Percentiles rank a stretch among this genome's conserved stretches.
phyloP scores from a whole-genome alignment of 1,140 invertebrate species.

The Helicoverpa zea region DNA sequence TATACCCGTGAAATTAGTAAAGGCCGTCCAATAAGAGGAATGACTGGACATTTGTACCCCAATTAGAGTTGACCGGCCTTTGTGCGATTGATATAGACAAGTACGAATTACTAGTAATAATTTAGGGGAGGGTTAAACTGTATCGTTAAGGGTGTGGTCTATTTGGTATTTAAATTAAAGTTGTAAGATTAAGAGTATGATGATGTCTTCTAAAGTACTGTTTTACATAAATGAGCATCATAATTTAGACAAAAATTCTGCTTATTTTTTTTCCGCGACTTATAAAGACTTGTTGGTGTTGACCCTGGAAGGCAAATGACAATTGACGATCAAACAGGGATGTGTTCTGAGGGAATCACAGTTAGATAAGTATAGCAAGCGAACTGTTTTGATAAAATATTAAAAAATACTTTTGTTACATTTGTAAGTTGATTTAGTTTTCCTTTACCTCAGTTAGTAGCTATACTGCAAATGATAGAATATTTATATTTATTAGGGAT shows the following conservation, averaged over 20 bases:
- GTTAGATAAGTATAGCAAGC: too few relatives aligned
- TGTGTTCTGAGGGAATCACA: too few relatives aligned
- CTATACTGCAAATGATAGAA: too few relatives aligned
- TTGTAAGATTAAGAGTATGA: background rate
- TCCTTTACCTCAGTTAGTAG: too few relatives aligned
- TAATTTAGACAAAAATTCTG: too few relatives aligned
- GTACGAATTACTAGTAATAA: slow-evolving; percentile 44
- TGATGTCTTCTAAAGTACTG: background rate
- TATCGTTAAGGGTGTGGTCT: background rate
- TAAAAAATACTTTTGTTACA: too few relatives aligned
- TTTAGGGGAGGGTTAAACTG: slow-evolving; percentile 39
- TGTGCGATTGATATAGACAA: slow-evolving; percentile 42
- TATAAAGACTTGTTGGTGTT: too few relatives aligned
- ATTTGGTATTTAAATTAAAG: slow-evolving; percentile 23
- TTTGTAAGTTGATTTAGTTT: too few relatives aligned
- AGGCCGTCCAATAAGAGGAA: slow-evolving; percentile 51
- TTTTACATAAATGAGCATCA: background rate
- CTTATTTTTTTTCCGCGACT: too few relatives aligned
- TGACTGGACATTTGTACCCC: slow-evolving; percentile 51
- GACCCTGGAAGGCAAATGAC: too few relatives aligned
- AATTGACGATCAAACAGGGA: too few relatives aligned
- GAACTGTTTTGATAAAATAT: too few relatives aligned
- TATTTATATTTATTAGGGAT: background rate
- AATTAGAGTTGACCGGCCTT: slow-evolving; percentile 46
- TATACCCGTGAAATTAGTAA: slow-evolving; percentile 46